phyloP scores from a whole-genome alignment of 2,888 invertebrate genomes.

The Ochlodes sylvanus region DNA sequence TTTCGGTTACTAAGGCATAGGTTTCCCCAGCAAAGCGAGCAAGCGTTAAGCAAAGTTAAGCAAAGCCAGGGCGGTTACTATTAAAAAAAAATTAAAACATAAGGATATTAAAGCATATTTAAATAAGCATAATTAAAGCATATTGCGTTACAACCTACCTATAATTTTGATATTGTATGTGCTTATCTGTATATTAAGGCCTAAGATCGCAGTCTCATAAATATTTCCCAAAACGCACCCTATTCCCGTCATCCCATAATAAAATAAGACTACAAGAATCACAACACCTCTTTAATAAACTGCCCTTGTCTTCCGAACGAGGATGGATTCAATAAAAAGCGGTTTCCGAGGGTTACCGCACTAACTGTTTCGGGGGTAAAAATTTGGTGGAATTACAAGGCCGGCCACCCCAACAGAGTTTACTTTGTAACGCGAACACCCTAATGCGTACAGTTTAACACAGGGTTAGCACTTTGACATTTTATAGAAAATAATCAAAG shows the following conservation, averaged over 20 bases:
- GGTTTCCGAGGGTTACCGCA: slow-evolving; percentile 53
- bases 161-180: too few relatives aligned
- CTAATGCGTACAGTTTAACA: slow-evolving; percentile 77
- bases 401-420: slow-evolving; percentile 74
- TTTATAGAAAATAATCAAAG: neutral
- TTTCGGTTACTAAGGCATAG: too few relatives aligned
- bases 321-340: slow-evolving; percentile 63
- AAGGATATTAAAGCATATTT: too few relatives aligned
- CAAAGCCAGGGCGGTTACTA: too few relatives aligned
- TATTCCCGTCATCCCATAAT: slow-evolving; percentile 16
- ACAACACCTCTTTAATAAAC: slow-evolving; percentile 67
- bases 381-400: slow-evolving; percentile 83
- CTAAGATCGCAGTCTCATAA: too few relatives aligned
- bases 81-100: too few relatives aligned
- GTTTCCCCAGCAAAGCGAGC: too few relatives aligned
- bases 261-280: slow-evolving; percentile 40
- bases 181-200: too few relatives aligned
- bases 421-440: slow-evolving; percentile 83
- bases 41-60: too few relatives aligned
- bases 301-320: slow-evolving; percentile 56
- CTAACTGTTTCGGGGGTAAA: slow-evolving; percentile 70
- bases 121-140: too few relatives aligned
- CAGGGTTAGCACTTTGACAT: slow-evolving; percentile 63
- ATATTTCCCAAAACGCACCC: slow-evolving; percentile 3
- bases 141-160: too few relatives aligned